These are phyloP conservation scores for Sphaeridia pumilis DNA, from an alignment of 2,888 invertebrate genomes.

Conservation along the genomic window DNA sequence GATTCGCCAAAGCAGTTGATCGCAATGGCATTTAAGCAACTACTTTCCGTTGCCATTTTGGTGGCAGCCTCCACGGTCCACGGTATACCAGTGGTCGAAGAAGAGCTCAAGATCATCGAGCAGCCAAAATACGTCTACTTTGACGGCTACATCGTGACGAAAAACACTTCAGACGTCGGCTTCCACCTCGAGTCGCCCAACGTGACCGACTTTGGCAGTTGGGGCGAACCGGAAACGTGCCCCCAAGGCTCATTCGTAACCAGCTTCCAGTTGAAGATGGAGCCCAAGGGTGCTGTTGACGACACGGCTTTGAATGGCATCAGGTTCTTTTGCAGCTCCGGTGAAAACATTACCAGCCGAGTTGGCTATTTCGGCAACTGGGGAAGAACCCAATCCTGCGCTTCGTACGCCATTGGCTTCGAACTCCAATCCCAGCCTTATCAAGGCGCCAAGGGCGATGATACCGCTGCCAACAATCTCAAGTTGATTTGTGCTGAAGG, in stretches of 20 bases:
- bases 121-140: background rate
- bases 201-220: slow-evolving; percentile 16
- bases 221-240: slow-evolving; percentile 13
- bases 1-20: too few species aligned
- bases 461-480: slow-evolving; percentile 23
- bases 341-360: slow-evolving; percentile 12
- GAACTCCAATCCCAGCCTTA: slow-evolving; percentile 23
- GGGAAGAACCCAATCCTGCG: slow-evolving; percentile 3
- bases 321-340: slow-evolving; percentile 16
- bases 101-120: too few species aligned
- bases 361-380: slow-evolving; percentile 13
- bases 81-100: too few species aligned
- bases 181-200: slow-evolving; percentile 16
- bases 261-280: slow-evolving; percentile 23
- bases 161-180: slow-evolving; percentile 8
- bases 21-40: too few species aligned
- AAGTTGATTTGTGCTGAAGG: slow-evolving; percentile 21
- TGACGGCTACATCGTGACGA: background rate
- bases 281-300: slow-evolving; percentile 14
- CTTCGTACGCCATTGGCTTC: slow-evolving; percentile 21
- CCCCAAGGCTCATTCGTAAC: slow-evolving; percentile 16
- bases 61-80: too few species aligned
- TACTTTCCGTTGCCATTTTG: too few species aligned
- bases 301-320: slow-evolving; percentile 27
- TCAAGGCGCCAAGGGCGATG: slow-evolving; percentile 21